phyloP scores from a whole-genome alignment of 2,888 invertebrate species.

The Drepana falcataria region DNA sequence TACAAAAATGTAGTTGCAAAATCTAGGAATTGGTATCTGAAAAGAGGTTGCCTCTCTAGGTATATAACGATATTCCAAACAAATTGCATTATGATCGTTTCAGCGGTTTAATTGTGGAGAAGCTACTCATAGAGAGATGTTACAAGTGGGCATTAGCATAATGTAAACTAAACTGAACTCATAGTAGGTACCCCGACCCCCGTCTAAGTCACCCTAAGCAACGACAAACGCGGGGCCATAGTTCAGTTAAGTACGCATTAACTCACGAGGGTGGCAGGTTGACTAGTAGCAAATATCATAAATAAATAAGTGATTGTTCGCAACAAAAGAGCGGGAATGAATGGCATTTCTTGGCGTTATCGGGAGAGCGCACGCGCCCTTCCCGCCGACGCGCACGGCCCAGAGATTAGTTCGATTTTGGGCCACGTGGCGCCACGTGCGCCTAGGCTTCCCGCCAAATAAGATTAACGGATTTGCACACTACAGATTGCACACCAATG shows the following conservation, averaged over 20 bases:
- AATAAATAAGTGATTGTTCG: constrained; percentile 77
- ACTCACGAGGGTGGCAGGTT: constrained; percentile 69
- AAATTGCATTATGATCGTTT: no score
- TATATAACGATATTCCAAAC: no score
- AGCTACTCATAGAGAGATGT: no score
- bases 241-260: constrained; percentile 51
- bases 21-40: no score
- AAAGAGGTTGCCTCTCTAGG: no score
- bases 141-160: not conserved
- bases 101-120: no score
- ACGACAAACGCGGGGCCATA: constrained; percentile 27
- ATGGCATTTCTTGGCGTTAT: constrained; percentile 76
- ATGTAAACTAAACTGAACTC: not conserved
- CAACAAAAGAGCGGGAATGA: constrained; percentile 75
- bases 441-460: constrained; percentile 63
- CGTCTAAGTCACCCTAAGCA: constrained; percentile 21
- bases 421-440: constrained; percentile 76
- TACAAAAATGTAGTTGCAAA: no score
- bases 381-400: constrained; percentile 66
- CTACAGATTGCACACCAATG: constrained; percentile 78
- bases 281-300: constrained; percentile 72
- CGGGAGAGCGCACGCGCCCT: constrained; percentile 67
- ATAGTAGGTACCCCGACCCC: constrained; percentile 6
- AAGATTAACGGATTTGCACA: constrained; percentile 78
- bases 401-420: constrained; percentile 74